A percentile compares a stretch with the other conserved stretches of the same genome.
Evolutionary conservation across 2,888 invertebrate species (phyloP).

Genomic region (Clanis bilineata): DNA sequence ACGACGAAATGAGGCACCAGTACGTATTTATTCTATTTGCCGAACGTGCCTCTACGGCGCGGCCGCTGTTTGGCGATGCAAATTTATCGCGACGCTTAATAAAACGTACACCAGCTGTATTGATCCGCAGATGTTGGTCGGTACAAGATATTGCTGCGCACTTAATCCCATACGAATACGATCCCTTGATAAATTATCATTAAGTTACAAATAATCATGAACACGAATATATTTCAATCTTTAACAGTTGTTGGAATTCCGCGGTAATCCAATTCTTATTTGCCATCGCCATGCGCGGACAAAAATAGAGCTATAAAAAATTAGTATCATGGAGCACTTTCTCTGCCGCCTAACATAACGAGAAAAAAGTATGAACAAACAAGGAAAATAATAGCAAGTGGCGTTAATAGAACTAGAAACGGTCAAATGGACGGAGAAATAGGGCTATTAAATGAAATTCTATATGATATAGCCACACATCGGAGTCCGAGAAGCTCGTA

Average conservation of each 20-base stretch:
- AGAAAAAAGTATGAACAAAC: constrained; percentile 28
- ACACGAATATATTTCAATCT: not conserved
- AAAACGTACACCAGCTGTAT: constrained; percentile 70
- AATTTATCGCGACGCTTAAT: constrained; percentile 77
- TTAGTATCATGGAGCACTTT: not conserved
- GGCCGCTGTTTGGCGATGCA: constrained; percentile 77
- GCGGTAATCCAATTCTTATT: not conserved
- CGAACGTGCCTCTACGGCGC: constrained; percentile 73
- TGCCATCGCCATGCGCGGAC: not conserved
- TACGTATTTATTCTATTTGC: constrained; percentile 78
- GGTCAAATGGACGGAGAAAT: constrained; percentile 55
- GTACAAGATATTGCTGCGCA: constrained; percentile 43
- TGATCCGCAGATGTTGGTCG: constrained; percentile 73
- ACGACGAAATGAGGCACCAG: constrained; percentile 49
- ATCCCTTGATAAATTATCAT: constrained; percentile 57
- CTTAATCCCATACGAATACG: constrained; percentile 43
- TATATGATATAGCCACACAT: constrained; percentile 61
- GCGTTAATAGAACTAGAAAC: constrained; percentile 57
- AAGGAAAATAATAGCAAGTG: constrained; percentile 44
- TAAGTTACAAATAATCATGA: constrained; percentile 33
- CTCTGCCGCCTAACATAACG: not conserved
- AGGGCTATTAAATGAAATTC: constrained; percentile 57
- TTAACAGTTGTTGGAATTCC: not conserved
- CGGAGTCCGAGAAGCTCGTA: constrained; percentile 36
- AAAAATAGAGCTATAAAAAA: not conserved